Base-by-base conservation (phyloP, 2,113 vertebrate species). In the Python bivittatus region DNA sequence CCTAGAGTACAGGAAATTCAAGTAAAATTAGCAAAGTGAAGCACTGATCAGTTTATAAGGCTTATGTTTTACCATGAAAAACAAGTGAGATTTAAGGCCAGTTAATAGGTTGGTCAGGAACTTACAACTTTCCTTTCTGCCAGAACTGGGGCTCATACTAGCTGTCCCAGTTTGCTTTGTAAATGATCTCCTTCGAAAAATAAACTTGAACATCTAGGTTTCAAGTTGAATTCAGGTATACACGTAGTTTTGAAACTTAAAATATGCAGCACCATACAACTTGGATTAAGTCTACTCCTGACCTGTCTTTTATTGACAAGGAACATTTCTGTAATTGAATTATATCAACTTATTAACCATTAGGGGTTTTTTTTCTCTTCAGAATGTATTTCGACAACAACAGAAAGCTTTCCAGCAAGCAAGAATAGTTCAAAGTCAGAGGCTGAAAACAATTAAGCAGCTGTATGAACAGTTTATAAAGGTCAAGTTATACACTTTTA, bases 381-480 rank as follows among this genome's bases (percentile, higher is more conserved):
- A 99, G 99, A 99, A 97, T 95, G 95, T 99, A 94, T 97, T 99
- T 96, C 97, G 97, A 79, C 99, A 99, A 96, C 99, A 99, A 95
- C 99, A 99, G 95, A 99, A 99, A 90, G 91, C 98, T 96, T 97
- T 99, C 93, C 99, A 99, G 93, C 99, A 99, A 96, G 97, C 98
- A 94, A 97, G 98, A 97, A 96, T 98, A 88, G 98, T 98, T 91
- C 99, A 99, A 89, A 98, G 96, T 94, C 99, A 99, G 96, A 99
- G 98, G 96, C 97, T 99, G 96, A 99, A 99, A 97, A 97, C 98
- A 6, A 97, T 99, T 95, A 98, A 97, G 96, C 98, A 99, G 92
- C 95, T 99, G 17, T 98, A 98, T 79, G 98, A 99, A 87, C 98
- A 99, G 91, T 99, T 98, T 93, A 83, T 98, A 48, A 99, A 99